Evolutionary conservation across 2,888 invertebrate species (phyloP).

Genomic region (Cryptocephalus moraei): DNA sequence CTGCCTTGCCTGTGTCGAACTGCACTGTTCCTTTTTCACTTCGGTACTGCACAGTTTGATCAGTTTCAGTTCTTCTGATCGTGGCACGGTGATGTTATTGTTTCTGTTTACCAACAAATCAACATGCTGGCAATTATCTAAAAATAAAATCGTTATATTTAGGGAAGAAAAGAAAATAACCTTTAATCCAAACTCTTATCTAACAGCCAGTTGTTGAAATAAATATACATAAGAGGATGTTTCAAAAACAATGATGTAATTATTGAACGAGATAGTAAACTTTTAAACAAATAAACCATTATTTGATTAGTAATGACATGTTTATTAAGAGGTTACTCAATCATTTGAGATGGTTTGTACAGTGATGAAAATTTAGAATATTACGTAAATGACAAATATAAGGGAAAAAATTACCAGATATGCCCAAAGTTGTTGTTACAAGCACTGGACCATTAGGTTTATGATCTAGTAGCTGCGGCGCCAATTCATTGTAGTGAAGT

Average conservation of each 20-base stretch:
- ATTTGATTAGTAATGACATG: too few species aligned
- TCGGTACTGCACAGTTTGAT: conserved; percentile 27
- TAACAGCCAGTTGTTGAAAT: too few species aligned
- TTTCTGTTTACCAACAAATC: conserved; percentile 20
- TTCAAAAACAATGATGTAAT: too few species aligned
- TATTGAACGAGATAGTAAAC: too few species aligned
- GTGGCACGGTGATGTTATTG: conserved; percentile 13
- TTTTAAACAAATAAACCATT: too few species aligned
- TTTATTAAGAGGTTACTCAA: too few species aligned
- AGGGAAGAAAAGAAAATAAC: background rate
- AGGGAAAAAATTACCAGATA: conserved; percentile 39
- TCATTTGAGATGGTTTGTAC: too few species aligned
- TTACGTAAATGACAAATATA: too few species aligned
- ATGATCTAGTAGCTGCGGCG: conserved; percentile 21
- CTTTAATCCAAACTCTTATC: too few species aligned
- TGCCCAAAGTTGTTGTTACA: conserved; percentile 33
- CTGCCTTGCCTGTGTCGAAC: conserved; percentile 18
- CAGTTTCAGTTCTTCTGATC: conserved; percentile 24
- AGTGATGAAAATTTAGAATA: too few species aligned
- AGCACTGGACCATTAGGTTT: conserved; percentile 19
- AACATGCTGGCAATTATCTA: conserved; percentile 34
- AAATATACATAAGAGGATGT: too few species aligned
- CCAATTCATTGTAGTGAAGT: conserved; percentile 40
- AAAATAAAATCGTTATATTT: conserved; percentile 4
- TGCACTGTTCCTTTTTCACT: background rate